phyloP scores from a whole-genome alignment of 2,888 invertebrate genomes.

The Thera obeliscata region DNA sequence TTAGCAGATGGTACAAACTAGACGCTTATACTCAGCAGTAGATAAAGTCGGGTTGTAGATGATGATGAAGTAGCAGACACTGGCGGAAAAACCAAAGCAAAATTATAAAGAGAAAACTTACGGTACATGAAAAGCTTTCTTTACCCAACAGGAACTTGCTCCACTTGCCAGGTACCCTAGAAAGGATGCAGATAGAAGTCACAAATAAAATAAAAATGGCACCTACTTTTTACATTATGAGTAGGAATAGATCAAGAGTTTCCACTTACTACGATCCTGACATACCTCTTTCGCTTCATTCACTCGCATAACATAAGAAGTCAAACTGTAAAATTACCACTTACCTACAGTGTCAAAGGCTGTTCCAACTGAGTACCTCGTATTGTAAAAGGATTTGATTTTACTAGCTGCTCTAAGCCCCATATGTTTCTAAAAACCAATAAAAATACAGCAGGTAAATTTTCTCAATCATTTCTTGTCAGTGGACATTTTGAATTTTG shows the following conservation, averaged over 20 bases:
- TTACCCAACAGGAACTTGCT: constrained; percentile 90
- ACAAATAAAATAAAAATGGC: too few relatives aligned
- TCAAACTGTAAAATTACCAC: constrained; percentile 21
- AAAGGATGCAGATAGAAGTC: constrained; percentile 11
- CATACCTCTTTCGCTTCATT: too few relatives aligned
- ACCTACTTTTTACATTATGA: too few relatives aligned
- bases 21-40: too few relatives aligned
- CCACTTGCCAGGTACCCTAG: constrained; percentile 84
- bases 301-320: too few relatives aligned
- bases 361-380: constrained; percentile 59
- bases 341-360: constrained; percentile 71
- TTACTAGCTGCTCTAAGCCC: constrained; percentile 41
- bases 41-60: too few relatives aligned
- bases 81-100: not conserved
- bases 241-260: too few relatives aligned
- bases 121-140: constrained; percentile 85
- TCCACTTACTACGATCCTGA: too few relatives aligned
- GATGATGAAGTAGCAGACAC: not conserved
- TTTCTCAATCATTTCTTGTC: too few relatives aligned
- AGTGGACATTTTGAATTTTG: too few relatives aligned
- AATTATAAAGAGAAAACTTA: constrained; percentile 49
- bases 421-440: constrained; percentile 53
- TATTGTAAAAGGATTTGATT: constrained; percentile 49
- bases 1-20: too few relatives aligned
- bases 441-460: too few relatives aligned